Evolutionary conservation across 1,140 invertebrate species (phyloP), one percentile per base, ranked within the genome.

Genomic region (Hyles vespertilio): DNA sequence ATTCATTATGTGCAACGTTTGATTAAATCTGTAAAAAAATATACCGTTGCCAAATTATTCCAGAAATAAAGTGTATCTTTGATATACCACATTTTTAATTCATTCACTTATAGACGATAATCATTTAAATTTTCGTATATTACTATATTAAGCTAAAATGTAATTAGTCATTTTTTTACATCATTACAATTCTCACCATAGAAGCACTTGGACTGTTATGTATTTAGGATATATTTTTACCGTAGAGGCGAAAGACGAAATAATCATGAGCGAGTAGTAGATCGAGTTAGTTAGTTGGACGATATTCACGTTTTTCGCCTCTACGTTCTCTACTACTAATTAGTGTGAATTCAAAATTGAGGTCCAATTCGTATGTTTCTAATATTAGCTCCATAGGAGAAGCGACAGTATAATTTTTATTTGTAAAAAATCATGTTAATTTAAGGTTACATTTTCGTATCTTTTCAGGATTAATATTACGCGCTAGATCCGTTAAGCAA

Each of bases 341-440:
- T 83, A 87, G 79, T 77, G 79, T 72, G 78, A 87, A 84, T 77
- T 77, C 84, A 73, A 83, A 84, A 84, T 78, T 64, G 85, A 84
- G 85, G 85, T 88, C 85, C 85, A 88, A 88, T 85, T 81, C 77
- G 78, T 81, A 77, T 77, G 77, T 83, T 82, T 81, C 72, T 78
- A 79, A 74, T n/a, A 48, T 11, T 85, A 84, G 74, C 72, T 72
- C 72, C 78, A 61, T 67, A 72, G 74, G 70, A 67, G 70, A 73
- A 61, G 67, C 67, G 74, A 70, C 70, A 75, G 70, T 78, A 69
- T 74, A 67, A 67, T 73, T 81, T 85, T 81, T 80, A 74, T 80
- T 77, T 81, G 69, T 83, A 79, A 32, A 71, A 84, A 89, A 87
- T 89, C 85, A 87, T 87, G 85, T 85, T 86, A 85, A 78, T 83